Conservation (phyloP, 2,113 vertebrate species). For the Bostrychus sinensis region DNA sequence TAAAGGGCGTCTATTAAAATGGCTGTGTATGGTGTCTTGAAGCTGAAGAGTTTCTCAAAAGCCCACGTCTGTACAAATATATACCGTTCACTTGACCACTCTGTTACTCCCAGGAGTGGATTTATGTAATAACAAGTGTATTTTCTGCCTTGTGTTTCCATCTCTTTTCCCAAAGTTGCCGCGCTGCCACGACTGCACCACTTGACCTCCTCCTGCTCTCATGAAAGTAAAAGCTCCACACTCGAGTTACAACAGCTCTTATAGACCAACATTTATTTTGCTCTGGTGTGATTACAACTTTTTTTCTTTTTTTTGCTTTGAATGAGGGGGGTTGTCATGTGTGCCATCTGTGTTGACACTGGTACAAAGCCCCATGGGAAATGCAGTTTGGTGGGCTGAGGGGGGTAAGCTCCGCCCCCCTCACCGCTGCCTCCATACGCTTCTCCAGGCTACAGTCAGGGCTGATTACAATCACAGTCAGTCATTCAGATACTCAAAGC, state of each 20-base stretch:
- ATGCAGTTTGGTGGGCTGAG: constrained; percentile 47
- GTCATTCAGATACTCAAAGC: background rate
- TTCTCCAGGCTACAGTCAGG: constrained; percentile 52
- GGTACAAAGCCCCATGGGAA: constrained; percentile 65
- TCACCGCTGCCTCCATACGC: constrained; percentile 7
- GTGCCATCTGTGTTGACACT: constrained; percentile 65
- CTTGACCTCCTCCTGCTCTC: background rate
- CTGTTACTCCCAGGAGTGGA: constrained; percentile 21
- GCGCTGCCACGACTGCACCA: constrained; percentile 16
- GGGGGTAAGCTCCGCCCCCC: background rate
- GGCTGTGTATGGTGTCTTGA: background rate
- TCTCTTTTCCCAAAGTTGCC: constrained; percentile 19
- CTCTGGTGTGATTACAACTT: constrained; percentile 16
- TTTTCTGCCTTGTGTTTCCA: constrained; percentile 21
- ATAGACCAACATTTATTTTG: constrained; percentile 27
- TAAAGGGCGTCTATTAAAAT: background rate
- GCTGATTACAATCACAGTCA: constrained; percentile 41
- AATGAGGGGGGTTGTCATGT: constrained; percentile 31
- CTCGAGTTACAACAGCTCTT: constrained; percentile 13
- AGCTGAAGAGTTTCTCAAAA: constrained; percentile 1
- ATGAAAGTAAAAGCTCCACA: constrained; percentile 1
- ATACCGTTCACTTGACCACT: background rate
- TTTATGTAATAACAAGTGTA: constrained; percentile 40
- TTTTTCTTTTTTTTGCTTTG: constrained; percentile 18
- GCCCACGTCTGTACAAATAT: background rate